phyloP scores from a whole-genome alignment of 1,140 invertebrate genomes.

The Mamestra configurata region DNA sequence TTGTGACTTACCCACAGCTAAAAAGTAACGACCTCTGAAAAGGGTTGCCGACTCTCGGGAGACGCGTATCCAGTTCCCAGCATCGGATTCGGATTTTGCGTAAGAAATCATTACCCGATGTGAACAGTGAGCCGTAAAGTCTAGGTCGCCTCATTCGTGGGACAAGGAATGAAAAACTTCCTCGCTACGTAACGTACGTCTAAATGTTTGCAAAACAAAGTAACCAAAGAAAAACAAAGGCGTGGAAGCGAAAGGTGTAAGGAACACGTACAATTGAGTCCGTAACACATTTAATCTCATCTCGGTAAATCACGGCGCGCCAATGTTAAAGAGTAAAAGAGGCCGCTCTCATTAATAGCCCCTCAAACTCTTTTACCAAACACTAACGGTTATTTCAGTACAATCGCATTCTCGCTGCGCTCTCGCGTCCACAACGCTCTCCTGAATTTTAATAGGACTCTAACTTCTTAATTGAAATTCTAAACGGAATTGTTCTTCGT shows the following conservation, averaged over 20 bases:
- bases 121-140: constrained; percentile 49
- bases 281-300: constrained; percentile 33
- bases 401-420: constrained; percentile 61
- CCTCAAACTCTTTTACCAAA: constrained; percentile 55
- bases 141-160: constrained; percentile 11
- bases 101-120: constrained; percentile 56
- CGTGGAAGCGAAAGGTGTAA: constrained; percentile 1
- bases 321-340: constrained; percentile 42
- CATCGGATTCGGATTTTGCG: constrained; percentile 47
- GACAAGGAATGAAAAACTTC: constrained; percentile 28
- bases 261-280: constrained; percentile 32
- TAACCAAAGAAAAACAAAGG: constrained; percentile 1
- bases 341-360: constrained; percentile 48
- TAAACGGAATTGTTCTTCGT: constrained; percentile 66
- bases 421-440: constrained; percentile 57
- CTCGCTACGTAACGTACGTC: constrained; percentile 4
- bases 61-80: constrained; percentile 50
- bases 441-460: constrained; percentile 68
- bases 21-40: constrained; percentile 58
- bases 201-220: constrained; percentile 2
- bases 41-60: constrained; percentile 50
- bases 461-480: constrained; percentile 74
- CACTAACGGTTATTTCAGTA: constrained; percentile 56
- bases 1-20: constrained; percentile 48
- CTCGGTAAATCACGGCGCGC: constrained; percentile 29